A percentile compares a stretch with the other conserved stretches of the same genome.
These are phyloP conservation scores for Chelon labrosus DNA, from an alignment of 2,797 vertebrate genomes.

Conservation along the genomic window DNA sequence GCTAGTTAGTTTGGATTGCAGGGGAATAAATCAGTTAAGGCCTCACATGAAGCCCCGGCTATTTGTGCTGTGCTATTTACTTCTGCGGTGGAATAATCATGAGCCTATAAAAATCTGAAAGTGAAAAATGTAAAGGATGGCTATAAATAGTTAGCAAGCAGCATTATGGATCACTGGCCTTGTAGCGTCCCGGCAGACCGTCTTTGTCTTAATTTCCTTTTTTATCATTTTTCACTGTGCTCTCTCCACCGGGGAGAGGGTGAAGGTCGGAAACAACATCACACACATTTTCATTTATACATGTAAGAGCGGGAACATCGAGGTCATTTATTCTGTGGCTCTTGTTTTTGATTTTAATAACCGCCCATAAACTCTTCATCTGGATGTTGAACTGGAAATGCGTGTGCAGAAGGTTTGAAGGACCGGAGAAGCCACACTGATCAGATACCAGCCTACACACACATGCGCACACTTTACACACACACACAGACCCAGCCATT, in stretches of 20 bases:
- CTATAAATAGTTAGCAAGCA: slow-evolving; percentile 80
- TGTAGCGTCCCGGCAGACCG: slow-evolving; percentile 64
- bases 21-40: slow-evolving; percentile 78
- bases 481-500: slow-evolving; percentile 17
- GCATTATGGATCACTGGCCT: slow-evolving; percentile 76
- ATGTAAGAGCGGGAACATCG: background rate
- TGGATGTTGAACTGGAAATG: background rate
- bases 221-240: slow-evolving; percentile 44
- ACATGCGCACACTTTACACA: background rate
- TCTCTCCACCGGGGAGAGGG: slow-evolving; percentile 26
- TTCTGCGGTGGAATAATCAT: slow-evolving; percentile 82
- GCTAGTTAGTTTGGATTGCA: slow-evolving; percentile 61
- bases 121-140: slow-evolving; percentile 80
- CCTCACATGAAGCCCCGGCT: slow-evolving; percentile 78
- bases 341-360: background rate
- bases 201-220: slow-evolving; percentile 64
- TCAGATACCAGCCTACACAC: slow-evolving; percentile 8
- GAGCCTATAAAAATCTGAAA: slow-evolving; percentile 83
- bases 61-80: slow-evolving; percentile 81
- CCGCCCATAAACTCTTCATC: background rate
- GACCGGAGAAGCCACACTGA: slow-evolving; percentile 15
- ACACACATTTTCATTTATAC: background rate
- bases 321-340: background rate
- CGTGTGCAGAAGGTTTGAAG: background rate
- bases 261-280: slow-evolving; percentile 40